phyloP scores from a whole-genome alignment of 1,140 invertebrate genomes.

The Drosophila oshimai region DNA sequence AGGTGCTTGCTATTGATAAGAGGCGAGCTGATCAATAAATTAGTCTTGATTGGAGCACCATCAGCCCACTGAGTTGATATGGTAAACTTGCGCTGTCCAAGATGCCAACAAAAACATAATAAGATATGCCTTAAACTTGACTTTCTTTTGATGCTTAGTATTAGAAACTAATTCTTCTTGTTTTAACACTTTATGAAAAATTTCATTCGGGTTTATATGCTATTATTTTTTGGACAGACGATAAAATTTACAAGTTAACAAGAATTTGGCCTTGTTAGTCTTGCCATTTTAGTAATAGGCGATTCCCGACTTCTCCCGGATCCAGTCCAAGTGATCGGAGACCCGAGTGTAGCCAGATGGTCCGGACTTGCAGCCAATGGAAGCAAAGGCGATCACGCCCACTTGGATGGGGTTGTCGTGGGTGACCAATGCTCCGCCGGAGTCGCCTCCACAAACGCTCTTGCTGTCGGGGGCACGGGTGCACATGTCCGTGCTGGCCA shows the following conservation, averaged over 20 bases:
- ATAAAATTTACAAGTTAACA: neutral
- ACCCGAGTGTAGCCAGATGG: constrained; percentile 26
- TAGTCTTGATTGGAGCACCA: neutral
- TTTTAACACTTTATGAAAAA: neutral
- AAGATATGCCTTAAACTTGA: neutral
- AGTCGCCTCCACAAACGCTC: constrained; percentile 20
- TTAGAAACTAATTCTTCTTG: neutral
- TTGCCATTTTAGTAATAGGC: constrained; percentile 12
- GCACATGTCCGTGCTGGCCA: constrained; percentile 21
- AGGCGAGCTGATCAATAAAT: neutral
- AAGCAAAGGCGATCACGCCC: constrained; percentile 23
- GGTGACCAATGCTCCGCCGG: constrained; percentile 38
- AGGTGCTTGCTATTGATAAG: neutral
- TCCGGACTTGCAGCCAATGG: neutral
- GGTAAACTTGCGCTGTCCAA: neutral
- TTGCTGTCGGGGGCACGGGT: constrained; percentile 7
- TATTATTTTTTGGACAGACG: no score
- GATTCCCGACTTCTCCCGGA: constrained; percentile 37
- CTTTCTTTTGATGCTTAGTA: neutral
- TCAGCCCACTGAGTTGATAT: neutral
- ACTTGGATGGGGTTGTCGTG: constrained; percentile 26
- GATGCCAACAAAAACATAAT: neutral
- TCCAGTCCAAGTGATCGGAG: constrained; percentile 33
- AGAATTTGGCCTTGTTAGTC: neutral
- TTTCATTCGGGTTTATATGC: no score